phyloP scores from a whole-genome alignment of 2,797 vertebrate species.

The Tragelaphus eurycerus region DNA sequence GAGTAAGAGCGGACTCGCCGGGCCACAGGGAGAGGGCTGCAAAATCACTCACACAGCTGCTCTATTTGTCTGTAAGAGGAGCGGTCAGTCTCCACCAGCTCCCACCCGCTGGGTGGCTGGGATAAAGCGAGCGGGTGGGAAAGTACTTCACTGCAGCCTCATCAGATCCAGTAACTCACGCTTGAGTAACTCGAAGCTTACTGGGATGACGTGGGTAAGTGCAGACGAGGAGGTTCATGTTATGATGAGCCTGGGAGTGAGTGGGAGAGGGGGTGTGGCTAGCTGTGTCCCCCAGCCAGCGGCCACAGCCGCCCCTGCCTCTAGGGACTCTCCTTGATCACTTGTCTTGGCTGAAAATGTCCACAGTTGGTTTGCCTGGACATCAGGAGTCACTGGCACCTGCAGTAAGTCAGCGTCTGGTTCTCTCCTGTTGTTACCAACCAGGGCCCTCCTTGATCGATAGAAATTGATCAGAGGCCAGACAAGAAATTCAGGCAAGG shows the following conservation, averaged over 20 bases:
- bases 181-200: neutral
- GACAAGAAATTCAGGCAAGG: neutral
- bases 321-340: neutral
- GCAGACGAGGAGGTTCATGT: neutral
- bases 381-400: neutral
- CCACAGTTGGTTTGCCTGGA: neutral
- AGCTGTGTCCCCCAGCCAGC: neutral
- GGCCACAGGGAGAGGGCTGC: accelerated
- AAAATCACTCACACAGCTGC: accelerated
- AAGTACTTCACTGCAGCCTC: neutral
- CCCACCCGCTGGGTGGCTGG: neutral
- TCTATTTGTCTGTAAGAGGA: neutral
- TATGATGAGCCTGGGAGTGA: no score
- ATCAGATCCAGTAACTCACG: neutral
- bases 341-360: neutral
- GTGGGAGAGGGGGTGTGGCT: accelerated
- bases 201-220: accelerated
- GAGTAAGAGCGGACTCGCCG: no score
- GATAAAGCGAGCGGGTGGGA: accelerated
- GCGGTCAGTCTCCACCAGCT: neutral
- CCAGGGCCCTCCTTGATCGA: neutral
- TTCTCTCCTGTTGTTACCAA: neutral
- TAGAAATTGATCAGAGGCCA: neutral
- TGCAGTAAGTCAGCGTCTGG: neutral
- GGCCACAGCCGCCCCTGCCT: neutral